Conservation (phyloP, 2,113 vertebrate species). For the Siniperca knerii region DNA sequence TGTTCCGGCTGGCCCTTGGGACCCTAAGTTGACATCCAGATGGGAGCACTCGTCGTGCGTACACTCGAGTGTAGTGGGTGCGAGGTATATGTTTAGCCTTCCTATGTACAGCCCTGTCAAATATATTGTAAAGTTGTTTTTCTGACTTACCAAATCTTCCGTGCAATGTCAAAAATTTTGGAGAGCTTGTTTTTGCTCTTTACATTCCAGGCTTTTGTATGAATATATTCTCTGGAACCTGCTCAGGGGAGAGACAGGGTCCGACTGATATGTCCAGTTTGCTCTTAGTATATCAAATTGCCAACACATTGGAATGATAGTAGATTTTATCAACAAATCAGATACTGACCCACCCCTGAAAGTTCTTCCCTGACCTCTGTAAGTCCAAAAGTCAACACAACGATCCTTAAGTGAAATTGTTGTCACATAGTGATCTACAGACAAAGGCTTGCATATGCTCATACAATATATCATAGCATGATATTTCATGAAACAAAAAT, state of each 20-base stretch:
- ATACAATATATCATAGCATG: neutral
- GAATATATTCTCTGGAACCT: slow-evolving; percentile 37
- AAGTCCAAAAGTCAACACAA: neutral
- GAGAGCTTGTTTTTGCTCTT: neutral
- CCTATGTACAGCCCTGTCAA: neutral
- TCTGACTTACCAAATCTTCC: neutral
- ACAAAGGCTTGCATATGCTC: neutral
- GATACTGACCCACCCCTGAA: slow-evolving; percentile 19
- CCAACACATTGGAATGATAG: slow-evolving; percentile 25
- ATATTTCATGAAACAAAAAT: too few species aligned
- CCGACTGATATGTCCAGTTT: slow-evolving; percentile 13
- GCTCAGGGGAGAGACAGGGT: slow-evolving; percentile 22
- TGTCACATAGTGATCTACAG: neutral
- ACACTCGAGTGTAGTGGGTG: neutral
- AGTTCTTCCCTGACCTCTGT: slow-evolving; percentile 3
- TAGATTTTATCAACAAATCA: slow-evolving; percentile 27
- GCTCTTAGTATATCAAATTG: slow-evolving; percentile 13
- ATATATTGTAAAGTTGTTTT: too few species aligned
- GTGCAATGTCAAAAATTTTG: neutral
- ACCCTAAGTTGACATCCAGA: neutral
- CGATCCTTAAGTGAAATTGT: neutral
- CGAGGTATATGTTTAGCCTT: neutral
- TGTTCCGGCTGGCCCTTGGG: neutral
- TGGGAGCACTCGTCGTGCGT: neutral
- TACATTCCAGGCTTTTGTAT: too few species aligned